Base-by-base conservation (phyloP, 2,797 vertebrate species). In the Odontamblyopus rebecca region DNA sequence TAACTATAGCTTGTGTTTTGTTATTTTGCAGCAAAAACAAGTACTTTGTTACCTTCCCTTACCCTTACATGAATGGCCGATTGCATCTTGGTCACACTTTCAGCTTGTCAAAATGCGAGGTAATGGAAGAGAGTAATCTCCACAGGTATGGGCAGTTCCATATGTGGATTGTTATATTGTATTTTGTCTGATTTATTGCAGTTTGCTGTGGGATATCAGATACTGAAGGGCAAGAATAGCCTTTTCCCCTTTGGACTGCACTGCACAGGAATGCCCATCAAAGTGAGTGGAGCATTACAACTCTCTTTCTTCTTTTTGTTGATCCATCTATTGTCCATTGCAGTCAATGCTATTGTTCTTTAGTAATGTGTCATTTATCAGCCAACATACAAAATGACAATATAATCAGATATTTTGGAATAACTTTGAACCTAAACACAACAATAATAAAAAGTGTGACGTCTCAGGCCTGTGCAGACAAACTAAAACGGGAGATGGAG, bases 201-300 rank as follows among this genome's bases (percentile, higher is more conserved):
- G 98, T 99, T 98, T 72, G 92, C 89, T 60, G 77, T 97, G 59
- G 98, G 98, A 16, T 99, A 95, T 86, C 98, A 99, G 89, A 91
- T 94, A 73, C 73, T 99, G 75, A 98, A 97, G 91, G 98, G 98
- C 69, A 98, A 94, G 86, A 92, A 44, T 35, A 99, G 97, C 77
- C 92, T 99, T 61, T 99, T 98, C 77, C 98, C 98, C 0, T 99
- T 99, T 16, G 98, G 97, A 13, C 89, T 99, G 2, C 98, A 99
- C 86, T 99, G 98, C 85, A 99, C 98, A 35, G 98, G 98, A 78
- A 99, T 99, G 98, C 98, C 98, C 12, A 98, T 99, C 89, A 99
- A 98, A 94, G 98, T 99, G 83, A 90, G 94, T 85, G 7, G 18
- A 8, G 19, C 18, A 9, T 38, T 18, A 19, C 57, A 29, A 29